These are phyloP conservation scores for Cyrtorhinus lividipennis DNA, from an alignment of 1,140 invertebrate genomes.

Conservation along the genomic window DNA sequence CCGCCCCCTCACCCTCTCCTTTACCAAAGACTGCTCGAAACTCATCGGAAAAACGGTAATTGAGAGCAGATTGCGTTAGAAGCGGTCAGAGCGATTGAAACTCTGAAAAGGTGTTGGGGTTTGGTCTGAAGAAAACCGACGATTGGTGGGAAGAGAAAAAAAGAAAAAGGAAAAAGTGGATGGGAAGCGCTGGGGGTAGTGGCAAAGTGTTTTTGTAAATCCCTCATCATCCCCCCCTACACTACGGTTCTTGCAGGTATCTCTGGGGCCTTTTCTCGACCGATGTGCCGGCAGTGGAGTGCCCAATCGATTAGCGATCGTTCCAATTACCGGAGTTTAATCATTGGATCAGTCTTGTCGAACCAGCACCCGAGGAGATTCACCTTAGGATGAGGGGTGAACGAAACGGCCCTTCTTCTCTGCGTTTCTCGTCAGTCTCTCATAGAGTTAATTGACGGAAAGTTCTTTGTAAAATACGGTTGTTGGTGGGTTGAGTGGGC, in stretches of 20 bases:
- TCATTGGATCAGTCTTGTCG: not conserved
- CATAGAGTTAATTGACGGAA: no score
- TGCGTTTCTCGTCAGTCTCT: no score
- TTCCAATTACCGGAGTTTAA: not conserved
- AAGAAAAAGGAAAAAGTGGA: not conserved
- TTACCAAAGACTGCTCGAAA: not conserved
- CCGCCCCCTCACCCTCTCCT: no score
- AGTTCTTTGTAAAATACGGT: no score
- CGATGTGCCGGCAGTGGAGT: not conserved
- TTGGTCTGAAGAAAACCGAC: not conserved
- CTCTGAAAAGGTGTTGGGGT: not conserved
- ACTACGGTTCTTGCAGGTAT: not conserved
- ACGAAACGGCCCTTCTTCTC: no score
- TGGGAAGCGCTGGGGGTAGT: not conserved
- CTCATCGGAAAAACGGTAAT: not conserved
- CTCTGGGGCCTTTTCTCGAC: not conserved
- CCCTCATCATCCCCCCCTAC: not conserved
- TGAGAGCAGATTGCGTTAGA: not conserved
- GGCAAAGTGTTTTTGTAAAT: not conserved
- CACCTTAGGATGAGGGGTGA: no score
- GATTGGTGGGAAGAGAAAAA: not conserved
- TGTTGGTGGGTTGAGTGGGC: no score
- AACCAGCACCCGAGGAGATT: not conserved
- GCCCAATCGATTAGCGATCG: constrained; percentile 4
- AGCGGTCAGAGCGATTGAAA: not conserved